phyloP scores from a whole-genome alignment of 2,888 invertebrate species.

The Periphyllus acericola region DNA sequence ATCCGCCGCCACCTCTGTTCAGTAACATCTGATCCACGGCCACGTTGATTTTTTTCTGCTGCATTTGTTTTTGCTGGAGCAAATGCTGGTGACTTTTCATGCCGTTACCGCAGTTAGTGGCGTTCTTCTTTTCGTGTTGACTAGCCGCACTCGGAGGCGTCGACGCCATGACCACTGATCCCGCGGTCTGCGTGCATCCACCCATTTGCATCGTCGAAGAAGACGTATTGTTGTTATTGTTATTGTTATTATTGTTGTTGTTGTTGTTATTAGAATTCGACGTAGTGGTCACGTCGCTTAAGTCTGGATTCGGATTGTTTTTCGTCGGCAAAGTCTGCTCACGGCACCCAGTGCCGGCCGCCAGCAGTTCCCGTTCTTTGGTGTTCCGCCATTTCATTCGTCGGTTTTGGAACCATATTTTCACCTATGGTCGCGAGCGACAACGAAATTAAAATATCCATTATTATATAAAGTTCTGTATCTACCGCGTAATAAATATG shows the following conservation, averaged over 20 bases:
- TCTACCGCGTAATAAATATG: too few species aligned
- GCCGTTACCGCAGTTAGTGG: neutral
- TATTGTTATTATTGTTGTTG: neutral
- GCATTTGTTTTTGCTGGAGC: conserved; percentile 39
- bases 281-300: conserved; percentile 81
- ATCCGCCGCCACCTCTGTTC: conserved; percentile 9
- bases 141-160: neutral
- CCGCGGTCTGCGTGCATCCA: neutral
- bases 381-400: conserved; percentile 99
- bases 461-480: neutral
- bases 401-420: conserved; percentile 96
- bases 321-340: conserved; percentile 96
- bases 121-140: conserved; percentile 17
- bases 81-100: neutral
- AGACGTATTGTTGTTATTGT: neutral
- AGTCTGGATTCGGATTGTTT: conserved; percentile 94
- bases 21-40: conserved; percentile 38
- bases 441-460: neutral
- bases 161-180: neutral
- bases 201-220: neutral
- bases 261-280: conserved; percentile 2
- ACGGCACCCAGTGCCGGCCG: conserved; percentile 86
- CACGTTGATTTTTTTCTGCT: conserved; percentile 45
- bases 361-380: conserved; percentile 93
- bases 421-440: conserved; percentile 72